These are phyloP conservation scores for Lepidocyrtinus sp. DNA, from an alignment of 2,888 invertebrate species.

Conservation along the genomic window DNA sequence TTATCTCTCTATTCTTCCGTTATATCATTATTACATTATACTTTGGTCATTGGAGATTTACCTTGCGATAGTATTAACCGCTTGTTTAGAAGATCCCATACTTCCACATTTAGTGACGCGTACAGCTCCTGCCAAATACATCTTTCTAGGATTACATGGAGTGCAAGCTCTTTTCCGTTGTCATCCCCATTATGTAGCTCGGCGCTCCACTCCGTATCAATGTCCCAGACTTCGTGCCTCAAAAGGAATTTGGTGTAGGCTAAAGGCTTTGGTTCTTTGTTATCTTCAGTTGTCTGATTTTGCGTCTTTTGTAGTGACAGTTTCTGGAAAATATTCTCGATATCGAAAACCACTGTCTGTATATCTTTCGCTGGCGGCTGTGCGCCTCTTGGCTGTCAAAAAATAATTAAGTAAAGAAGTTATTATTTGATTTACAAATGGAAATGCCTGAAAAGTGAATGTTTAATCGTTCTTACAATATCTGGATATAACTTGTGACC, in stretches of 20 bases:
- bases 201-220: conserved; percentile 26
- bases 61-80: conserved; percentile 29
- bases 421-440: background rate
- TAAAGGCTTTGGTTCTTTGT: background rate
- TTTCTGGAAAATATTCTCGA: conserved; percentile 38
- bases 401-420: background rate
- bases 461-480: conserved; percentile 17
- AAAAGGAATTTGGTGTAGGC: conserved; percentile 38
- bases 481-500: conserved; percentile 48
- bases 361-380: conserved; percentile 36
- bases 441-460: no score
- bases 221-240: conserved; percentile 32
- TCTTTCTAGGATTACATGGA: conserved; percentile 34
- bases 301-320: background rate
- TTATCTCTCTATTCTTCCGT: background rate
- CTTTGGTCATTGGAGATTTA: no score
- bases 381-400: background rate
- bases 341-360: conserved; percentile 43
- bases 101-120: conserved; percentile 42
- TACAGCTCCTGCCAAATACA: conserved; percentile 32
- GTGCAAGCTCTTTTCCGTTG: background rate
- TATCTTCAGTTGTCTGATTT: background rate
- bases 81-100: conserved; percentile 28
- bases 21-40: no score
- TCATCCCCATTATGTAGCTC: conserved; percentile 15